Evolutionary conservation across 2,888 invertebrate species (phyloP), one percentile per base, ranked within the genome.

Genomic region (Synergus umbraculus): DNA sequence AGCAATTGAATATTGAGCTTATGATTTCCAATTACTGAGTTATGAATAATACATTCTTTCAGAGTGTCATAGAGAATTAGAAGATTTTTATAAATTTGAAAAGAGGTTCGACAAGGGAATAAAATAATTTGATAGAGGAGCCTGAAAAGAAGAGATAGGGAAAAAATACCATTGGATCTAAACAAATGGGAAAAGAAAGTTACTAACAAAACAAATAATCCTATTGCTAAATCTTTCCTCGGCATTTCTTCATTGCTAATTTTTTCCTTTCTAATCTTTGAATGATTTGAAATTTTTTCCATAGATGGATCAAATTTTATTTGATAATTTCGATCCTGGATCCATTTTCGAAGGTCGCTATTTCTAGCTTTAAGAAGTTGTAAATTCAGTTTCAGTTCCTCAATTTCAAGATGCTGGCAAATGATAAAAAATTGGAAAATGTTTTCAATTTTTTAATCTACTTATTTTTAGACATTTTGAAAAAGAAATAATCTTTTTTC

Each of bases 311-410:
- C 37, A 37, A 37, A 37, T 37, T 37, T 37, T 7, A 37, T 37
- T 37, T 37, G 37, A 37, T 37, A 8, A 66, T n/a, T 78, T 46
- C 76, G 77, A 43, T 65, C 65, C 5, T 80, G 63, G 37, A 84
- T 54, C 18, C 82, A 63, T 66, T 78, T 82, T 22, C 49, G 77
- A 18, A 86, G 63, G 9, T 81, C 81, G 12, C 82, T 82, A 54
- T 87, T 86, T 15, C 82, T 85, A 44, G 82, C 83, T 44, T 86
- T 86, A 15, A 85, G 46, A 0, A 80, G 81, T 54, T 87, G 85
- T 44, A 86, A 69, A 9, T 80, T 79, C n/a, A 84, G 83, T 0
- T 81, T 80, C 18, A 86, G 76, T 15, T 85, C 81, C 12, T 83
- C 83, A n/a, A 83, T 78, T 60, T 81, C 77, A 5, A 81, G 49